Conservation (phyloP, 2,113 vertebrate genomes). For the Archilochus colubris region DNA sequence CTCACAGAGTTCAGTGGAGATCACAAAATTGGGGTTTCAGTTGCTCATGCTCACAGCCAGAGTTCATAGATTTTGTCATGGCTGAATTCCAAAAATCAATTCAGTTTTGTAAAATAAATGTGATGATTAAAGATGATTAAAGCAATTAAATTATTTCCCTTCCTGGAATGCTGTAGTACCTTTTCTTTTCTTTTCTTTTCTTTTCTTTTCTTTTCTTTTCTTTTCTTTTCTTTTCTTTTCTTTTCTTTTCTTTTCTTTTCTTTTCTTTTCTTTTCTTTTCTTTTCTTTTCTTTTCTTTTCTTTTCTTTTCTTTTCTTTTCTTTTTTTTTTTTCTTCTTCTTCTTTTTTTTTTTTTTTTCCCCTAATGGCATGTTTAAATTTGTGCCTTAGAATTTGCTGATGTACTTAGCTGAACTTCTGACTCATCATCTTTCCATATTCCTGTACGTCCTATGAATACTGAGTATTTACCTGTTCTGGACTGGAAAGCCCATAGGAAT, state of each 20-base stretch:
- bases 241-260: neutral
- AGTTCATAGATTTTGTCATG: neutral
- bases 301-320: too few species aligned
- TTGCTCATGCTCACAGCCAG: neutral
- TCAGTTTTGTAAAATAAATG: slow-evolving; percentile 44
- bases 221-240: neutral
- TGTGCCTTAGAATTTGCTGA: slow-evolving; percentile 2
- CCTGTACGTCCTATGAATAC: neutral
- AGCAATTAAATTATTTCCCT: slow-evolving; percentile 30
- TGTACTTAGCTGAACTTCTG: neutral
- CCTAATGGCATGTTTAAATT: slow-evolving; percentile 5
- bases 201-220: too few species aligned
- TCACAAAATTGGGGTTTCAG: neutral
- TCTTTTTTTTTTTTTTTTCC: neutral
- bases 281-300: neutral
- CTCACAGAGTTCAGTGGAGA: neutral
- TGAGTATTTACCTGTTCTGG: neutral
- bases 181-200: neutral
- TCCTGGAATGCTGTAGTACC: slow-evolving; percentile 28
- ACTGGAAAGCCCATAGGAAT: neutral
- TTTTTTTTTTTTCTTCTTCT: neutral
- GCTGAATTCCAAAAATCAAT: slow-evolving; percentile 40
- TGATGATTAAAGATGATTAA: slow-evolving; percentile 27
- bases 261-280: neutral
- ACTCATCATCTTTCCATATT: neutral